Evolutionary conservation across 2,797 vertebrate genomes (phyloP).

Genomic region (Sarcophilus harrisii): DNA sequence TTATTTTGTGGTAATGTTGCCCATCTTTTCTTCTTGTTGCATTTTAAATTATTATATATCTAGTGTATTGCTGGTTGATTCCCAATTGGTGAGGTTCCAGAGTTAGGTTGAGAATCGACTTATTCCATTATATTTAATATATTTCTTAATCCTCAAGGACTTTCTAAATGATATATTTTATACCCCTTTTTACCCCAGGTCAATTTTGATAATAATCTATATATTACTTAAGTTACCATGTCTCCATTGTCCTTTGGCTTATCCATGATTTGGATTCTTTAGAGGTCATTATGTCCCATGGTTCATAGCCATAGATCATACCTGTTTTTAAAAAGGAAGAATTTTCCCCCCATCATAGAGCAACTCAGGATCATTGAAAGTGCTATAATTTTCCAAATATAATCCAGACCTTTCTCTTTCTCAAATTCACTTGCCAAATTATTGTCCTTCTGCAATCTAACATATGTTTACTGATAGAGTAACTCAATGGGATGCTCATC

Average conservation of each 20-base stretch:
- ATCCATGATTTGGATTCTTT: not conserved
- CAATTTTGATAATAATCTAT: not conserved
- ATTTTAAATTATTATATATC: not conserved
- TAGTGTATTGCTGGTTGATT: not conserved
- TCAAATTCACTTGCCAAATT: not conserved
- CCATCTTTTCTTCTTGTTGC: not conserved
- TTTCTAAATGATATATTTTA: not conserved
- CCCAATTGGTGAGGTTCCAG: not conserved
- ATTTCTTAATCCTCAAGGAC: not conserved
- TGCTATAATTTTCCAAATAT: not conserved
- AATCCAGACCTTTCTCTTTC: not conserved
- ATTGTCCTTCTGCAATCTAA: not conserved
- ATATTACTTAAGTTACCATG: not conserved
- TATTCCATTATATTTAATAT: not conserved
- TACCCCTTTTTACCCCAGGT: not conserved
- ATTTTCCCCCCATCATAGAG: not conserved
- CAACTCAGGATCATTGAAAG: not conserved
- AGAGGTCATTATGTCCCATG: not conserved
- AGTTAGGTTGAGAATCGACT: not conserved
- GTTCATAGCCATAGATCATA: not conserved
- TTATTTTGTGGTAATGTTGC: not conserved
- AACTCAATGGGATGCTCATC: not conserved
- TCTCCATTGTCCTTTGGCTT: not conserved
- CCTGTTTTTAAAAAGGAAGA: not conserved
- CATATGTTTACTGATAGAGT: not conserved